Conservation (phyloP, 1,140 invertebrate species). For the Oryctes rhinoceros region DNA sequence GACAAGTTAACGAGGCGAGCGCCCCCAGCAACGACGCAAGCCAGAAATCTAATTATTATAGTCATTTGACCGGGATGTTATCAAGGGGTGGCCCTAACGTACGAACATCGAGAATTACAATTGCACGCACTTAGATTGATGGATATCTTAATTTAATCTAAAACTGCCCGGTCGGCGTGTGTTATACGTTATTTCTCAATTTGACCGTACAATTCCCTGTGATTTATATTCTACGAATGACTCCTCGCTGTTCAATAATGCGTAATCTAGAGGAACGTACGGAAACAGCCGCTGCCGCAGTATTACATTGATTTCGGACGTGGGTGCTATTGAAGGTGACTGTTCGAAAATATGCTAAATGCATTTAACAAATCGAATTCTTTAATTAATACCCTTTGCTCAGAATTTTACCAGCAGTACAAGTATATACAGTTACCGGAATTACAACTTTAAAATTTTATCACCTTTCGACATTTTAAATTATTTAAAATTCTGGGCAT, state of each 20-base stretch:
- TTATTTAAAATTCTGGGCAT: too few relatives aligned
- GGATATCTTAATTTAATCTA: slow-evolving; percentile 37
- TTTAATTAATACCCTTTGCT: too few relatives aligned
- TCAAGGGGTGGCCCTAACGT: slow-evolving; percentile 20
- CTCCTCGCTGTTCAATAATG: slow-evolving; percentile 5
- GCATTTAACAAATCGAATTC: too few relatives aligned
- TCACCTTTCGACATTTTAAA: too few relatives aligned
- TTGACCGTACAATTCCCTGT: slow-evolving; percentile 13
- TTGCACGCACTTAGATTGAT: slow-evolving; percentile 30
- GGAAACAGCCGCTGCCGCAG: too few relatives aligned
- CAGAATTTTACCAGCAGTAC: too few relatives aligned
- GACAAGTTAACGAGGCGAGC: slow-evolving; percentile 39
- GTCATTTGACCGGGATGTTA: slow-evolving; percentile 36
- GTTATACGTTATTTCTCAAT: slow-evolving; percentile 31
- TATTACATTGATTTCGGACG: too few relatives aligned
- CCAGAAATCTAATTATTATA: slow-evolving; percentile 36
- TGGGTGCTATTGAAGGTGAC: too few relatives aligned
- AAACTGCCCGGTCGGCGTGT: slow-evolving; percentile 19
- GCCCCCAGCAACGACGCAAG: slow-evolving; percentile 22
- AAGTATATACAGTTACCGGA: too few relatives aligned
- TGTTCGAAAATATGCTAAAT: too few relatives aligned
- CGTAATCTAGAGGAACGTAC: not conserved
- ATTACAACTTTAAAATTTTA: too few relatives aligned
- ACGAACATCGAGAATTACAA: slow-evolving; percentile 28
- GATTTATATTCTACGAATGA: slow-evolving; percentile 16